Conservation (phyloP, 2,113 vertebrate genomes). For the Xenotilapia flavipinnis region DNA sequence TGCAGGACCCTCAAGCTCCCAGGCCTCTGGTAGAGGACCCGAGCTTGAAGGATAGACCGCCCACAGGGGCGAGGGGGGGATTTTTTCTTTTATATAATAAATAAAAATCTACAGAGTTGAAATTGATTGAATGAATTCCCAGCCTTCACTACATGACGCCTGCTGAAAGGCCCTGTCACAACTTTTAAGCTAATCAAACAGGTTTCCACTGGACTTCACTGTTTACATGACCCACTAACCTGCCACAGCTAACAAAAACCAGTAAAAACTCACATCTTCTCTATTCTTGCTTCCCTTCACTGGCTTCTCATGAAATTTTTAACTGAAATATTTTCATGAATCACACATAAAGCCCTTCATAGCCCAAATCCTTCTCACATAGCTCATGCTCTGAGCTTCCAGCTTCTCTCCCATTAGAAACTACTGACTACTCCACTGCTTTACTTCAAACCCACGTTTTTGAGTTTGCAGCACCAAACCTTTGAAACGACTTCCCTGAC, state of each 20-base stretch:
- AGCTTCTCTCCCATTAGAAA: not conserved
- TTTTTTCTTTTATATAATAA: not conserved
- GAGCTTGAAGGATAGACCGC: fast-evolving
- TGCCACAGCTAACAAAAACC: not conserved
- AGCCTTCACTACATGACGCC: not conserved
- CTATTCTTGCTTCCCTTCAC: not conserved
- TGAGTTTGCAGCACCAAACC: not conserved
- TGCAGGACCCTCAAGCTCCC: not conserved
- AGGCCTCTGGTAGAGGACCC: not conserved
- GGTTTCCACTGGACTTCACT: not conserved
- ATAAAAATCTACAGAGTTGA: not conserved
- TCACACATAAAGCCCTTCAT: not conserved
- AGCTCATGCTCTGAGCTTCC: not conserved
- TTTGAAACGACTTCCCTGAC: not conserved
- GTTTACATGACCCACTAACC: not conserved
- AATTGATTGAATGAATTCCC: not conserved
- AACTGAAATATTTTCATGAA: not conserved
- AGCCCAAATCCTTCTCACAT: not conserved
- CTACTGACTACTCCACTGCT: not conserved
- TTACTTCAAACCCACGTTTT: not conserved
- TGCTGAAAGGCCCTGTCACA: not conserved
- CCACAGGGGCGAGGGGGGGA: fast-evolving
- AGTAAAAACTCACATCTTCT: not conserved
- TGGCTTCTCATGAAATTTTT: not conserved
- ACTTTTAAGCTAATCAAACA: not conserved